Evolutionary conservation across 2,797 vertebrate species (phyloP).

Genomic region (Delichon dasypus): DNA sequence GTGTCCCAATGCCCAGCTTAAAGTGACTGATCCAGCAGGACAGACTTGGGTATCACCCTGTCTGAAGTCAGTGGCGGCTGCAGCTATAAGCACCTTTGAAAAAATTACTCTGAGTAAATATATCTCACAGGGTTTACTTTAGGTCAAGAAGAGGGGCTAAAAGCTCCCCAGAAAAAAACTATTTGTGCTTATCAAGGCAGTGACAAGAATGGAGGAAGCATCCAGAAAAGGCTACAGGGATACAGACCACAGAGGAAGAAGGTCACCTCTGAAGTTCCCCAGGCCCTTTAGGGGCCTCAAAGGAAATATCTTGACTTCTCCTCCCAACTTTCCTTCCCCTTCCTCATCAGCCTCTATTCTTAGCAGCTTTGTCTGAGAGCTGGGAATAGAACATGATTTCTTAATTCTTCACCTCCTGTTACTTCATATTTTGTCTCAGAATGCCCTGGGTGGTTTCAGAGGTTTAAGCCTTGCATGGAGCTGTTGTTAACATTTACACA

Average conservation of each 20-base stretch:
- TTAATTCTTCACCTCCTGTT: constrained; percentile 14
- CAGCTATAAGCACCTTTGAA: neutral
- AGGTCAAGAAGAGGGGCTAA: neutral
- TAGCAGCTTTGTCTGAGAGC: constrained; percentile 43
- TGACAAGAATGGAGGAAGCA: neutral
- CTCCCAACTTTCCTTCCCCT: constrained; percentile 52
- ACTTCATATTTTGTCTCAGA: constrained; percentile 5
- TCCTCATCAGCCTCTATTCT: constrained; percentile 52
- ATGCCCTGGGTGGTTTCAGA: neutral
- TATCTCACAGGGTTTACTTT: neutral
- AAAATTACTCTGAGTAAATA: neutral
- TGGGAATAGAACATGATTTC: neutral
- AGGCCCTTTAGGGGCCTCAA: constrained; percentile 30
- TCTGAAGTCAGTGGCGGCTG: neutral
- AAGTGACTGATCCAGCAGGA: neutral
- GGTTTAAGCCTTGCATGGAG: neutral
- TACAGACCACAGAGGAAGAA: neutral
- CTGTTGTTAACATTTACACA: neutral
- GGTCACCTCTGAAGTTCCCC: neutral
- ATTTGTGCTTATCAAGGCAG: neutral
- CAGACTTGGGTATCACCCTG: neutral
- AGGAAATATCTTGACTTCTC: constrained; percentile 58
- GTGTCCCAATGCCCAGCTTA: neutral
- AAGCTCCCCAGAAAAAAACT: neutral
- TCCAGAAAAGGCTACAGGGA: neutral